A percentile compares a stretch with the other conserved stretches of the same genome.
Conservation (phyloP, 2,797 vertebrate species). For the Helarctos malayanus region DNA sequence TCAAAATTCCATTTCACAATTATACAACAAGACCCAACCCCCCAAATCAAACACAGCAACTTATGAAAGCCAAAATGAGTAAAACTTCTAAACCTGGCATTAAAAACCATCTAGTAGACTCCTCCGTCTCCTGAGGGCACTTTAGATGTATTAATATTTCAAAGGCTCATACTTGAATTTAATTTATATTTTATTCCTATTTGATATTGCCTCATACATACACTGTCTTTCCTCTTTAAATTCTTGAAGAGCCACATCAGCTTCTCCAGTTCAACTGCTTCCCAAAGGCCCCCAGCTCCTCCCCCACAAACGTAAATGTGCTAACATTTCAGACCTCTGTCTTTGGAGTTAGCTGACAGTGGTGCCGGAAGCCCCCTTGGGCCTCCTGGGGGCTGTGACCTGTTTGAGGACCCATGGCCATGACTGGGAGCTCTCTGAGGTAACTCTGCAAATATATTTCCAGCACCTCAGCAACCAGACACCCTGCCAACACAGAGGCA, state of each 20-base stretch:
- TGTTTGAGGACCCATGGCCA: not conserved
- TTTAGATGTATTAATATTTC: constrained; percentile 47
- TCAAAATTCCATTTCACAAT: constrained; percentile 10
- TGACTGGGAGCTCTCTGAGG: not conserved
- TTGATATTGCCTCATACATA: constrained; percentile 2
- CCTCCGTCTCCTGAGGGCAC: not conserved
- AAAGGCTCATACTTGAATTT: not conserved
- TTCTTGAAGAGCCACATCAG: not conserved
- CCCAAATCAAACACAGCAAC: constrained; percentile 32
- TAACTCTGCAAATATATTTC: not conserved
- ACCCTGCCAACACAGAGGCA: not conserved
- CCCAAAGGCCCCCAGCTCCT: not conserved
- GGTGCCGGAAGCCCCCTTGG: not conserved
- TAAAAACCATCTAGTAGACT: constrained; percentile 35
- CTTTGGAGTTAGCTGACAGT: not conserved
- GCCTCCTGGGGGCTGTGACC: not conserved
- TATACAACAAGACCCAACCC: not conserved
- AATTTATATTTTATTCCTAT: constrained; percentile 38
- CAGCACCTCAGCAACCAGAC: not conserved
- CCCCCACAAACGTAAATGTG: not conserved
- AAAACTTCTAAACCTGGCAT: constrained; percentile 54
- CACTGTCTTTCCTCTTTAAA: constrained; percentile 46
- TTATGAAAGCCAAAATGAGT: constrained; percentile 63
- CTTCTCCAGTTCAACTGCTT: not conserved
- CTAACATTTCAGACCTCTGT: not conserved